These are phyloP conservation scores for Campaea margaritaria DNA, from an alignment of 2,888 invertebrate genomes.

Conservation along the genomic window DNA sequence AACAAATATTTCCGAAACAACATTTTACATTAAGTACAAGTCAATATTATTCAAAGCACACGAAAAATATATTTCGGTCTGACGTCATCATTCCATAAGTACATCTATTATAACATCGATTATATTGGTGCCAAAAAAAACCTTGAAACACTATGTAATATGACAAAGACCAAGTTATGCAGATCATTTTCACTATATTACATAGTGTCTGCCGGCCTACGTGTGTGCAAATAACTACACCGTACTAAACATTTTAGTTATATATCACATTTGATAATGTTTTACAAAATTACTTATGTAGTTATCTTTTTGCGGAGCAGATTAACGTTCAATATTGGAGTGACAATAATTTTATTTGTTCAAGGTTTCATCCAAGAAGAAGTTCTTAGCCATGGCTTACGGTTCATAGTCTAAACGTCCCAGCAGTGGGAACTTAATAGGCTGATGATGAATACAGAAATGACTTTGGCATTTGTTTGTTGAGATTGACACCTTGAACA, in stretches of 20 bases:
- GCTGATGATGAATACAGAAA: too few species aligned
- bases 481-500: too few species aligned
- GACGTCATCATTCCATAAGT: conserved; percentile 51
- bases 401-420: too few species aligned
- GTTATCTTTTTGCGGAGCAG: neutral
- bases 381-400: too few species aligned
- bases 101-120: conserved; percentile 44
- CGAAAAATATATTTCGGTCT: conserved; percentile 62
- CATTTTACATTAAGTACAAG: conserved; percentile 72
- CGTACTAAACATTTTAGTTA: conserved; percentile 22
- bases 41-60: conserved; percentile 61
- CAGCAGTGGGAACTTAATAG: too few species aligned
- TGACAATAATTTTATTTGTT: too few species aligned
- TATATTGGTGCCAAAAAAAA: conserved; percentile 37
- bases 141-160: conserved; percentile 36
- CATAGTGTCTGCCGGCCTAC: conserved; percentile 32
- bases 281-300: neutral
- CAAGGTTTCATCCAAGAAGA: too few species aligned
- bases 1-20: conserved; percentile 72
- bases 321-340: neutral
- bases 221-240: conserved; percentile 29
- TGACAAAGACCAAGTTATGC: conserved; percentile 6
- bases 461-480: too few species aligned
- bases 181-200: conserved; percentile 19
- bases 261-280: conserved; percentile 35